These are phyloP conservation scores for Ridgeia piscesae DNA, from an alignment of 1,140 invertebrate genomes.

Conservation along the genomic window DNA sequence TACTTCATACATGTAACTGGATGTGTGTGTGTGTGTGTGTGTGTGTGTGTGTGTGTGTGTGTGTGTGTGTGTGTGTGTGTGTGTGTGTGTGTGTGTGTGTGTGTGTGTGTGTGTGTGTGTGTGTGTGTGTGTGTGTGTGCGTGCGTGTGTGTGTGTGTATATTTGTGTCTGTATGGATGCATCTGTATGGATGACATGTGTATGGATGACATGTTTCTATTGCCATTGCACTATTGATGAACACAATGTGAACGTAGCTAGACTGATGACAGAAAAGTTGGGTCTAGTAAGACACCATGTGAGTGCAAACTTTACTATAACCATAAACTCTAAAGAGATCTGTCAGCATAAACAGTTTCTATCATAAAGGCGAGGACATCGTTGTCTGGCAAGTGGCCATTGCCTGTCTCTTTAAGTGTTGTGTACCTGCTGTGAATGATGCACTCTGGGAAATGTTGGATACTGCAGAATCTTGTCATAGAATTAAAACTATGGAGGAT, in stretches of 20 bases:
- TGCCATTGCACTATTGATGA: not conserved
- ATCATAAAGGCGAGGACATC: not conserved
- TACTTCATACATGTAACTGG: no score
- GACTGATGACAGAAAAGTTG: not conserved
- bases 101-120: no score
- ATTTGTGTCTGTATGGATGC: no score
- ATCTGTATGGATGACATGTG: no score
- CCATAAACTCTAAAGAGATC: not conserved
- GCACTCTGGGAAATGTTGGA: not conserved
- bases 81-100: no score
- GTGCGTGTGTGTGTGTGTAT: no score
- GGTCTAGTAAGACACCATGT: not conserved
- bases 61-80: no score
- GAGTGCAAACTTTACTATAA: not conserved
- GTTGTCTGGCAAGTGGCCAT: not conserved
- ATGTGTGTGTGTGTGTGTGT: no score
- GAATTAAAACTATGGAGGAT: not conserved
- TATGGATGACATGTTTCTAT: no score
- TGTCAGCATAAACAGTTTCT: not conserved
- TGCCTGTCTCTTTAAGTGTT: not conserved
- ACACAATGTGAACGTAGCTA: not conserved
- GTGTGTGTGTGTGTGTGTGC: no score
- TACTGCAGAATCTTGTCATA: not conserved
- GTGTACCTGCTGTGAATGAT: not conserved
- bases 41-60: no score